A percentile compares a stretch with the other conserved stretches of the same genome.
Conservation (phyloP, 2,113 vertebrate species). For the Pan troglodytes region DNA sequence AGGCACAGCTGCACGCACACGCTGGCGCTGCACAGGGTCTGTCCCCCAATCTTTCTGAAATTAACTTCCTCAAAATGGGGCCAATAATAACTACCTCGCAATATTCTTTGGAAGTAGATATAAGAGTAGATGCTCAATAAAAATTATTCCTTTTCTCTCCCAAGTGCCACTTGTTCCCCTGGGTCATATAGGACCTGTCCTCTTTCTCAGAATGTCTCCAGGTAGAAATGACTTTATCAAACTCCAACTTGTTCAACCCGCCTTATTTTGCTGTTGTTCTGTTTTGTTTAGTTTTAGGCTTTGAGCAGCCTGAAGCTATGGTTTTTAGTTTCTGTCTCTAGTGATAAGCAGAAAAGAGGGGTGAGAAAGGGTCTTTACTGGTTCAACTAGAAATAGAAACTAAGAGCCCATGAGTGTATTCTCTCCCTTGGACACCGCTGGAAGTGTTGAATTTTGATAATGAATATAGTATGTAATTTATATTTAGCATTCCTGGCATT, state of each 20-base stretch:
- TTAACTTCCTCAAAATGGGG: neutral
- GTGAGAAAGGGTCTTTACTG: too few species aligned
- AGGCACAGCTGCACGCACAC: neutral
- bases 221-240: neutral
- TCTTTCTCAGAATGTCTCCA: neutral
- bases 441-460: neutral
- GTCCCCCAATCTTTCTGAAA: neutral
- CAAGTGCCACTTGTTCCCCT: neutral
- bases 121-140: neutral
- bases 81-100: neutral
- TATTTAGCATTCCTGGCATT: neutral
- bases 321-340: too few species aligned
- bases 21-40: neutral
- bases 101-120: neutral
- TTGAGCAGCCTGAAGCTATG: too few species aligned
- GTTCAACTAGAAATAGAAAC: too few species aligned
- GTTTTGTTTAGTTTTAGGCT: too few species aligned
- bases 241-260: too few species aligned
- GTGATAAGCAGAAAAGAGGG: too few species aligned
- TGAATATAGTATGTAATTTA: neutral
- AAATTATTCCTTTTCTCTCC: neutral
- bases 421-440: too few species aligned
- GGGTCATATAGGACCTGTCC: neutral
- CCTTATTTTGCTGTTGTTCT: too few species aligned
- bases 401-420: too few species aligned